These are phyloP conservation scores for Pemphredon lugubris DNA, from an alignment of 2,888 invertebrate species.

Conservation along the genomic window DNA sequence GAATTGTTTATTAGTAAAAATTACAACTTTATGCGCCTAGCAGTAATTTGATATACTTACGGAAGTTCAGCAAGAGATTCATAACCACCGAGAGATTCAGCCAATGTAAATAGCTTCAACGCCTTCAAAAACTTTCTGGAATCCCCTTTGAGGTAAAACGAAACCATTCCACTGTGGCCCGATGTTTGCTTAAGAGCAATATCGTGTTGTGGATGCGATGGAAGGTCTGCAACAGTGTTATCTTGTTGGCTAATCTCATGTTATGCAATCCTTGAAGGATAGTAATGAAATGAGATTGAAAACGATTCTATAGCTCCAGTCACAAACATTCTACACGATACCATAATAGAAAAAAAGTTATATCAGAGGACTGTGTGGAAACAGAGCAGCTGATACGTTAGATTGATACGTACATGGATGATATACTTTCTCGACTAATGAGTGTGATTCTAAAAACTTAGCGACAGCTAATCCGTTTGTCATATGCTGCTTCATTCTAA, in stretches of 20 bases:
- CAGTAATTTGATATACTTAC: conserved; percentile 83
- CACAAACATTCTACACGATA: too few relatives aligned
- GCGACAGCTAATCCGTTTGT: conserved; percentile 90
- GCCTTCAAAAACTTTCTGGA: conserved; percentile 88
- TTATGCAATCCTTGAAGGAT: too few relatives aligned
- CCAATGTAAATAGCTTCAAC: conserved; percentile 91
- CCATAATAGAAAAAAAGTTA: too few relatives aligned
- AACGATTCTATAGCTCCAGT: too few relatives aligned
- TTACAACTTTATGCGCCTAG: neutral
- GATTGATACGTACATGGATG: conserved; percentile 87
- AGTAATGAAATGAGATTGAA: too few relatives aligned
- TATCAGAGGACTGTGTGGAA: too few relatives aligned
- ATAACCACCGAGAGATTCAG: conserved; percentile 97
- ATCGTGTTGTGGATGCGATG: conserved; percentile 93
- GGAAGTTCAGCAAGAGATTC: conserved; percentile 97
- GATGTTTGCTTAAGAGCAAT: conserved; percentile 90
- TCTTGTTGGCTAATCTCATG: too few relatives aligned
- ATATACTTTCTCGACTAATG: conserved; percentile 89
- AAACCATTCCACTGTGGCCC: conserved; percentile 96
- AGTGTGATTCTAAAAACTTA: conserved; percentile 90
- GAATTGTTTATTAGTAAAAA: conserved; percentile 3
- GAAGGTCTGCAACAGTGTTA: conserved; percentile 83
- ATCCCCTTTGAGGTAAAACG: conserved; percentile 93
- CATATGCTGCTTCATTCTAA: conserved; percentile 95
- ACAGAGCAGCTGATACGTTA: conserved; percentile 3